Conservation (phyloP, 2,888 invertebrate genomes). For the Unio delphinus region DNA sequence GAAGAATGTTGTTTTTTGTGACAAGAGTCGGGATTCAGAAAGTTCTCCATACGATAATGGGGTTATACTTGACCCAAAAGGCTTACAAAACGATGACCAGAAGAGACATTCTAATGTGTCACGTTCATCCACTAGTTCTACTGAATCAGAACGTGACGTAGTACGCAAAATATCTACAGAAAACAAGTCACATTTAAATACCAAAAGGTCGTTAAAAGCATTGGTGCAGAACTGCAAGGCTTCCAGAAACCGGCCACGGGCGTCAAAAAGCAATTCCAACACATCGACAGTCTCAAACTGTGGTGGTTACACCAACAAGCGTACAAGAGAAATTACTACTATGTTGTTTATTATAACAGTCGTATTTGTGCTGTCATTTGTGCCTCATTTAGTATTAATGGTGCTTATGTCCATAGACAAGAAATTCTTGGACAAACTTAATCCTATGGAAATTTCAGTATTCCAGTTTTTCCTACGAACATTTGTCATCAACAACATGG, state of each 20-base stretch:
- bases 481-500: conserved; percentile 53
- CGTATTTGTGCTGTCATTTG: conserved; percentile 49
- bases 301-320: conserved; percentile 9
- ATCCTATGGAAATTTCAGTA: conserved; percentile 18
- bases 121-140: background rate
- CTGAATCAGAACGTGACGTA: background rate
- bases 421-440: conserved; percentile 23
- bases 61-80: background rate
- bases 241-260: background rate
- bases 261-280: background rate
- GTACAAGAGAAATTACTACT: conserved; percentile 42
- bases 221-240: background rate
- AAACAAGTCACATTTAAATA: background rate
- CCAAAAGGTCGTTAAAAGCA: conserved; percentile 2
- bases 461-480: conserved; percentile 46
- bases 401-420: conserved; percentile 29
- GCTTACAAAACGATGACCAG: background rate
- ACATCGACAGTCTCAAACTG: conserved; percentile 5
- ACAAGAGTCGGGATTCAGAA: no score
- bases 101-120: conserved; percentile 1
- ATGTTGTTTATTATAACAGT: conserved; percentile 49
- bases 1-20: no score
- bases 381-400: conserved; percentile 45
- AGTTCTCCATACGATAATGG: background rate
- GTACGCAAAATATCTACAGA: background rate